Conservation (phyloP, 2,113 vertebrate genomes). For the Stigmatopora nigra region DNA sequence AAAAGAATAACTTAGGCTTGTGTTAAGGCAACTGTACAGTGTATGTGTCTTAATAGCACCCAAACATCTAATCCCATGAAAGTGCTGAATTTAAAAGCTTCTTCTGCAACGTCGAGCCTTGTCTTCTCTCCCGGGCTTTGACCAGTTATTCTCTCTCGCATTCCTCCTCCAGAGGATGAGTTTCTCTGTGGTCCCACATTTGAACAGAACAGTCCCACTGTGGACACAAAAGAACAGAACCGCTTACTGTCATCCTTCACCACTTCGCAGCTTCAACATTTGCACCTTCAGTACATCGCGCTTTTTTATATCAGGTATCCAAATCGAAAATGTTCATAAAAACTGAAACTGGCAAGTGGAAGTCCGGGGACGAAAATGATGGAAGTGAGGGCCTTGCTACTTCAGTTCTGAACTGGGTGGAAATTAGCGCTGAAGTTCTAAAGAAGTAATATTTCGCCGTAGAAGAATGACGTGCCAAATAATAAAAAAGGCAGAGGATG, state of each 20-base stretch:
- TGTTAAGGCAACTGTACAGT: constrained; percentile 1
- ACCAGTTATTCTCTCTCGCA: constrained; percentile 31
- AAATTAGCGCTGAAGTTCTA: too few species aligned
- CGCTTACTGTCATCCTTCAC: neutral
- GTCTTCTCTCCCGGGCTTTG: neutral
- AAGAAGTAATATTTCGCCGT: too few species aligned
- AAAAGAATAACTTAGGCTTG: constrained; percentile 17
- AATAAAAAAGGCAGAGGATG: too few species aligned
- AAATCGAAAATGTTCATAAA: too few species aligned
- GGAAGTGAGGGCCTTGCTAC: too few species aligned
- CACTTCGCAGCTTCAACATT: too few species aligned
- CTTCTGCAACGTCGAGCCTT: constrained; percentile 6
- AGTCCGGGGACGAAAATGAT: too few species aligned
- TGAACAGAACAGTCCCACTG: constrained; percentile 85
- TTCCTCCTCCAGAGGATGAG: constrained; percentile 73
- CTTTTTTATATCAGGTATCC: too few species aligned
- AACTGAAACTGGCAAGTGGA: too few species aligned
- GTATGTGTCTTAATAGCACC: neutral
- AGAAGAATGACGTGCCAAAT: too few species aligned
- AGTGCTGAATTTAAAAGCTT: constrained; percentile 33
- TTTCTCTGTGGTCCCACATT: constrained; percentile 82
- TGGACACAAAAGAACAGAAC: neutral
- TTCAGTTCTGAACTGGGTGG: too few species aligned
- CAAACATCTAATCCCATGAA: constrained; percentile 28
- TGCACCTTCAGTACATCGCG: too few species aligned